Evolutionary conservation across 37 sponge, comb jelly and placozoan genomes (phyloP), one percentile per base, ranked within the genome.

Genomic region (Chondrilla cf. caribensis): DNA sequence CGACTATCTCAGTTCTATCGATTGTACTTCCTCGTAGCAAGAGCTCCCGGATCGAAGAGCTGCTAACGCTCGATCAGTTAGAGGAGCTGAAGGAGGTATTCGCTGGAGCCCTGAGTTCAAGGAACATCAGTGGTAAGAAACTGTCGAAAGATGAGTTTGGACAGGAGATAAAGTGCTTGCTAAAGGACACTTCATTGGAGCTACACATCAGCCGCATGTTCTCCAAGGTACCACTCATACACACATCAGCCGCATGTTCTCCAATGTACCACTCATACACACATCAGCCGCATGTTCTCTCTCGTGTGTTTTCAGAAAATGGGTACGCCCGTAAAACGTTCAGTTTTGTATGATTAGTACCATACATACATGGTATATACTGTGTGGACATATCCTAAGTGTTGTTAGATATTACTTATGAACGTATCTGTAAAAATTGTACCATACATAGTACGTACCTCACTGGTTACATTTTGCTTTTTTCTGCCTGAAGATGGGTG

Each of bases 401-500:
- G n/a, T n/a, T n/a, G n/a, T n/a, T n/a, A n/a, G n/a, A n/a, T n/a
- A n/a, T n/a, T n/a, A n/a, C n/a, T n/a, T n/a, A n/a, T n/a, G n/a
- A n/a, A n/a, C n/a, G n/a, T n/a, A n/a, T n/a, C n/a, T n/a, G n/a
- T n/a, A n/a, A n/a, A n/a, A n/a, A n/a, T n/a, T n/a, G n/a, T n/a
- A n/a, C n/a, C n/a, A n/a, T n/a, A n/a, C n/a, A n/a, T n/a, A n/a
- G n/a, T n/a, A n/a, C n/a, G n/a, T n/a, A n/a, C n/a, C n/a, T n/a
- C n/a, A n/a, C n/a, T n/a, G n/a, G n/a, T n/a, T n/a, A n/a, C n/a
- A n/a, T n/a, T n/a, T n/a, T n/a, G n/a, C n/a, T n/a, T n/a, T n/a
- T n/a, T n/a, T n/a, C n/a, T n/a, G n/a, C 28, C 47, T 29, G 22
- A 64, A 98, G 99, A 85, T 96, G 58, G 94, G 94, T 60, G 78